These are phyloP conservation scores for Gymnorhina tibicen DNA, from an alignment of 2,113 vertebrate species.

Conservation along the genomic window DNA sequence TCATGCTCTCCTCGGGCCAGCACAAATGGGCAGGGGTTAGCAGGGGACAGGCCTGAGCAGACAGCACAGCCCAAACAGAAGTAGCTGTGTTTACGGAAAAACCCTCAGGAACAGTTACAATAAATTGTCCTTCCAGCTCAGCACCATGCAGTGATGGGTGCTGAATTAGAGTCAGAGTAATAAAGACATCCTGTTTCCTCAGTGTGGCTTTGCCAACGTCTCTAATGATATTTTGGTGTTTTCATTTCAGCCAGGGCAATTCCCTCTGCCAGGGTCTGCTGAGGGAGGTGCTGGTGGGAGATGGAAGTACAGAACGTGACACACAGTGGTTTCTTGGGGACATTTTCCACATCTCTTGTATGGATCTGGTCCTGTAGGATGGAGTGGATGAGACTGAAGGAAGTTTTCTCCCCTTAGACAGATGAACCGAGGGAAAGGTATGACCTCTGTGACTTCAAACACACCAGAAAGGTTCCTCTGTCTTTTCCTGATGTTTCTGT, in stretches of 20 bases:
- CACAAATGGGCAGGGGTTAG: neutral
- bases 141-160: rapidly evolving
- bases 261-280: neutral
- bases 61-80: neutral
- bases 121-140: neutral
- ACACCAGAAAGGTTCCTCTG: rapidly evolving
- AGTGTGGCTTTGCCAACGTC: rapidly evolving
- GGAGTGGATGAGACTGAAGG: neutral
- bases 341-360: neutral
- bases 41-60: neutral
- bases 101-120: neutral
- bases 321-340: neutral
- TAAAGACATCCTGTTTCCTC: neutral
- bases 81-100: rapidly evolving
- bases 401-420: neutral
- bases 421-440: neutral
- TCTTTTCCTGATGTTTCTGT: neutral
- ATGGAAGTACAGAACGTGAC: rapidly evolving
- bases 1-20: neutral
- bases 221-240: neutral
- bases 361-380: rapidly evolving
- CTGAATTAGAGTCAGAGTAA: neutral
- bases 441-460: neutral
- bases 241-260: rapidly evolving
- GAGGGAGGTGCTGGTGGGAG: neutral